Base-by-base conservation (phyloP, 1,140 invertebrate species). In the Anastrepha obliqua region DNA sequence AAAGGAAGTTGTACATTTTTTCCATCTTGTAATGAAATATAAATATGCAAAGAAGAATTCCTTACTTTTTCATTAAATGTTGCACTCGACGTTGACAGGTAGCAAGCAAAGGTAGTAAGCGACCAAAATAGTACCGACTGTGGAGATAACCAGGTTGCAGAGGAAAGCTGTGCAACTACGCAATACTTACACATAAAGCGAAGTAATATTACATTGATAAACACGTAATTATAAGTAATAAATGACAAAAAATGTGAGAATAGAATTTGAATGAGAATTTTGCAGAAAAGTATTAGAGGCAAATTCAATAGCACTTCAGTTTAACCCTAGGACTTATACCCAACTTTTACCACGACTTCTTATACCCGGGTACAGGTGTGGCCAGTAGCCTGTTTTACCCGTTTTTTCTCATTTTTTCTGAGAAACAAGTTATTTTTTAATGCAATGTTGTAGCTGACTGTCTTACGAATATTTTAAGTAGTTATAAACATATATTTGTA, bases 11-110 rank as follows among this genome's bases (percentile, higher is more conserved):
- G 47, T 29, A 29, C 47, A 81, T 47, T 81, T 81, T 81, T 81
- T 58, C 51, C 74, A 9, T 20, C n/a, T 81, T 81, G 51, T 81
- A 81, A 81, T 81, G 74, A 81, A 81, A 81, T 81, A 81, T 81
- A 81, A 81, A 81, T 81, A 81, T 81, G 74, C 74, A 81, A 81
- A 81, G 74, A 55, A 55, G 47, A 81, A 81, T 55, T 81, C 55
- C 74, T 81, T 81, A 81, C 74, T 81, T 81, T 62, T 81, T 81
- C 74, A 81, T 81, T 81, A 81, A 81, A 81, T 81, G 74, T 47
- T 47, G 51, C 47, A 81, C 74, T 81, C 74, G 15, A 3, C n/a
- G 74, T 55, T 81, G 74, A 81, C 74, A 81, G 74, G 60, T 5
- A 17, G 60, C 15, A 17, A 17, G 60, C 13, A 7, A 44, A 47